A percentile compares a stretch with the other conserved stretches of the same genome.
Conservation (phyloP, 2,888 invertebrate species). For the Oegoconia quadripuncta region DNA sequence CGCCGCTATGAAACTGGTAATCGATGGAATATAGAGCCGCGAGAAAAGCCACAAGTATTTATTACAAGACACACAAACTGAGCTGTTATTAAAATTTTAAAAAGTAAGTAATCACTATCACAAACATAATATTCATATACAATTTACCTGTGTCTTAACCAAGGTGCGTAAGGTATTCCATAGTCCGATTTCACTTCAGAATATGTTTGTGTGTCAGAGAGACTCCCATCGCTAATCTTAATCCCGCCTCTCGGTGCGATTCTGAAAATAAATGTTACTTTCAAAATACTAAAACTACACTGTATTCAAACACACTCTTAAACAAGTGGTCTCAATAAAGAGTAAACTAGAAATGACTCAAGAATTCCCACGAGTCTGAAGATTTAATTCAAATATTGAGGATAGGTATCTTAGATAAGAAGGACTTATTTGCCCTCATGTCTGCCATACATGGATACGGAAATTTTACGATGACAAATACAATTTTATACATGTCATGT, state of each 20-base stretch:
- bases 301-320: not conserved
- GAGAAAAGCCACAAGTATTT: too few species aligned
- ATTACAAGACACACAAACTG: conserved; percentile 7
- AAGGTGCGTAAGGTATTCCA: conserved; percentile 90
- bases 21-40: too few species aligned
- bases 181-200: conserved; percentile 87
- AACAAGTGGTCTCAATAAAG: not conserved
- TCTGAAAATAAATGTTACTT: conserved; percentile 39
- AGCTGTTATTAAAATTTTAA: not conserved
- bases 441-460: conserved; percentile 4
- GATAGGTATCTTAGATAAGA: not conserved
- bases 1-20: too few species aligned
- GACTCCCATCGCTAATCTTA: conserved; percentile 86
- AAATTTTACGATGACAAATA: too few species aligned
- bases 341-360: conserved; percentile 6
- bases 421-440: conserved; percentile 23
- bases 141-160: conserved; percentile 89
- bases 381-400: conserved; percentile 5
- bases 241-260: conserved; percentile 74
- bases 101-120: not conserved
- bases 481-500: not conserved
- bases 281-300: not conserved
- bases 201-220: conserved; percentile 91
- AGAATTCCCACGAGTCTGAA: conserved; percentile 16
- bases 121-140: not conserved